Evolutionary conservation across 1,140 invertebrate genomes (phyloP).

Genomic region (Drosophila rhopaloa): DNA sequence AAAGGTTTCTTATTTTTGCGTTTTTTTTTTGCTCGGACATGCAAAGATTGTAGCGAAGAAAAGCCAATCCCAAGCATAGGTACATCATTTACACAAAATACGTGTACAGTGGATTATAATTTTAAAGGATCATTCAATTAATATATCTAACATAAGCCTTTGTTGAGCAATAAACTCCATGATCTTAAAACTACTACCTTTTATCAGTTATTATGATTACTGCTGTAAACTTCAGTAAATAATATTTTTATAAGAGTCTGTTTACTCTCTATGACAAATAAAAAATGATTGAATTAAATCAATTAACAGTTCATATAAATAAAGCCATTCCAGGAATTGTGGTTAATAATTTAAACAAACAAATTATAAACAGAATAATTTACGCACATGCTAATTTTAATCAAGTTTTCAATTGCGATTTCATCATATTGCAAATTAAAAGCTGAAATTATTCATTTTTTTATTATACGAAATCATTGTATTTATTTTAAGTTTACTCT

Average conservation of each 20-base stretch:
- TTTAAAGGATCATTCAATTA: not conserved
- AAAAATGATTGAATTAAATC: constrained; percentile 12
- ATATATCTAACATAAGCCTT: not conserved
- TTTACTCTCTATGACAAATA: constrained; percentile 1
- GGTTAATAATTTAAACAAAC: not conserved
- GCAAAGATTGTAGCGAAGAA: constrained; percentile 30
- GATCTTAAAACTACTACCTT: too few relatives aligned
- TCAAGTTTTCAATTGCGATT: not conserved
- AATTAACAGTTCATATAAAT: constrained; percentile 38
- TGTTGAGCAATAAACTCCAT: not conserved
- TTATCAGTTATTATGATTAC: not conserved
- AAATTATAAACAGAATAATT: constrained; percentile 2
- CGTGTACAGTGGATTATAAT: not conserved
- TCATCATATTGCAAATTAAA: not conserved
- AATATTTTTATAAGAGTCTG: not conserved
- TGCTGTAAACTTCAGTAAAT: not conserved
- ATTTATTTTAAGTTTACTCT: too few relatives aligned
- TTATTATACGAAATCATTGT: not conserved
- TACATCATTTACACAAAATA: not conserved
- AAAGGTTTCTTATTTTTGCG: constrained; percentile 43
- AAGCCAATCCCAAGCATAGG: constrained; percentile 4
- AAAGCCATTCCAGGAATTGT: not conserved
- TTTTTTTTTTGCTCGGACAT: constrained; percentile 34
- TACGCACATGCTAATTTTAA: not conserved
- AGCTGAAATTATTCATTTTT: not conserved